Base-by-base conservation (phyloP, 2,888 invertebrate species). In the Ormyrus pomaceus region DNA sequence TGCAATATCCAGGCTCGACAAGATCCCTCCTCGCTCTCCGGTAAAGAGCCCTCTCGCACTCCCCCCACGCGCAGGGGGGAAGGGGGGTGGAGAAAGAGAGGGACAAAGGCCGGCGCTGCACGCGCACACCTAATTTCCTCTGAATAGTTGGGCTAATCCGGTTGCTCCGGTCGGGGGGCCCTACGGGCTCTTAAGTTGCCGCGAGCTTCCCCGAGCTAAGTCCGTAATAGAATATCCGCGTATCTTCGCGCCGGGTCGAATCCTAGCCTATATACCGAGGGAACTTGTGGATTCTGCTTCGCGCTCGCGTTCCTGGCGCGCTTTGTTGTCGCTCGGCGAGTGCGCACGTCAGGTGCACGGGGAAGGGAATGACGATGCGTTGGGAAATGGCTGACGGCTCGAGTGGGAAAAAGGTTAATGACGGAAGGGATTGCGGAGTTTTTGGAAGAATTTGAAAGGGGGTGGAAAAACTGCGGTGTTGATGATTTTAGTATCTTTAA, bases 101-200 rank as follows among this genome's bases (percentile, higher is more conserved):
- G 50, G 65, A 50, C 11, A 50, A n/a, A 65, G 65, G 45, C 34
- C 6, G 45, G 13, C 2, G 48, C 53, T 19, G 46, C 45, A 10
- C 51, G 56, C 62, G 50, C 11, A 69, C 56, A 62, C 19, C 79
- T 73, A 79, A 79, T 79, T 79, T 79, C 68, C 50, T 64, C 61
- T 69, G 68, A 79, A 73, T 79, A 79, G 68, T 73, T 62, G 68
- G 48, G 69, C 58, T 73, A 78, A 79, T 79, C 73, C 69, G 62
- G 68, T 79, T 68, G 59, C 2, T 34, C 34, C 34, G 34, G 34
- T 34, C 34, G n/a, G n/a, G 19, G 19, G 34, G 34, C 34, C 34
- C 34, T 34, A 34, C 34, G 48, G 53, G 62, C 55, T 77, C 70
- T 62, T 69, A 77, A 55, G 55, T 62, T 50, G 59, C 56, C 45